Evolutionary conservation across 2,888 invertebrate species (phyloP).

Genomic region (Ophion obscuratus): DNA sequence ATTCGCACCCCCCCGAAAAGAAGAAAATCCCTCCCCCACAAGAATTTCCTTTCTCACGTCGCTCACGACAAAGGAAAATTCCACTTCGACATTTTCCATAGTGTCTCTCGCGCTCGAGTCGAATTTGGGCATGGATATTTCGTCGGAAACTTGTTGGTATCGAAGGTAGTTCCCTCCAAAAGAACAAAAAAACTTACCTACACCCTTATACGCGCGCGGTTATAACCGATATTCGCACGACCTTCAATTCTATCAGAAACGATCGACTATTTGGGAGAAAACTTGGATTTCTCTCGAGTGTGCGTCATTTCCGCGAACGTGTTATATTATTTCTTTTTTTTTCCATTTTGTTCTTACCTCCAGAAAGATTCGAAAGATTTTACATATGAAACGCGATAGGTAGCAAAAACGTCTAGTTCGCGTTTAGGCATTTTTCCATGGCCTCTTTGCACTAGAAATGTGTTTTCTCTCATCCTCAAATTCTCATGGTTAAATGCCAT

Average conservation of each 20-base stretch:
- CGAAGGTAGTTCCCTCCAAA: conserved; percentile 69
- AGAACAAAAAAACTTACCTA: conserved; percentile 32
- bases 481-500: background rate
- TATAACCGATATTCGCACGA: conserved; percentile 15
- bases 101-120: conserved; percentile 11
- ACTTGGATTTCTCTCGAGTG: conserved; percentile 29
- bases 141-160: conserved; percentile 68
- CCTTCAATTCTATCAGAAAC: background rate
- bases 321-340: conserved; percentile 3
- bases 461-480: background rate
- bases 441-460: conserved; percentile 29
- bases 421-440: conserved; percentile 13
- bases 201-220: conserved; percentile 11
- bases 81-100: conserved; percentile 22
- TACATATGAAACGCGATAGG: background rate
- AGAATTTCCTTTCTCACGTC: conserved; percentile 48
- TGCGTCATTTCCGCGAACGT: conserved; percentile 18
- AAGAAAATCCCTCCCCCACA: conserved; percentile 37
- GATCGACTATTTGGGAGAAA: conserved; percentile 55
- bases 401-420: conserved; percentile 7
- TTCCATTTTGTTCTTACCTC: conserved; percentile 8
- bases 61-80: conserved; percentile 20
- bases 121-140: conserved; percentile 51
- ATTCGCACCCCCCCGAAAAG: conserved; percentile 53
- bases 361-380: background rate